Evolutionary conservation across 2,113 vertebrate genomes (phyloP), one percentile per base, ranked within the genome.

Genomic region (Oceanodroma tethys): DNA sequence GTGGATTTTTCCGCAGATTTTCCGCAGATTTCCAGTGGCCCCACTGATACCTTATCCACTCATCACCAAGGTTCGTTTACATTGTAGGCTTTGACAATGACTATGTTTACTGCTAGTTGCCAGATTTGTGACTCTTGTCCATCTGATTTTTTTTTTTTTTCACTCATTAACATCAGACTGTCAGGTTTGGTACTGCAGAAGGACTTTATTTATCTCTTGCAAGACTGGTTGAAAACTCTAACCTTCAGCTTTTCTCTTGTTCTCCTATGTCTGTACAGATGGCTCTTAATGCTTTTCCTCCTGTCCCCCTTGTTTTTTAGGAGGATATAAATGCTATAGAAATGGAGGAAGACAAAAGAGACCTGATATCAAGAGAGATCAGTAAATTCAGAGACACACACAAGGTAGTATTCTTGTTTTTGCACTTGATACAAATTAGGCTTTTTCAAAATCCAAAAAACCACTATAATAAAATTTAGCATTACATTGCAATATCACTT

Each of bases 361-460:
- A 99, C 98, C 98, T 99, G 98, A 99, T 99, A 99, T 99, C 99
- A 94, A 99, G 99, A 98, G 99, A 99, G 98, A 99, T 99, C 98
- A 99, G 99, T 99, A 99, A 99, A 99, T 99, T 99, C 98, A 99
- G 99, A 96, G 99, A 99, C 98, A 99, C 99, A 93, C 99, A 99
- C 98, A 99, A 99, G 99, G 99, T 99, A 99, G 99, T 99, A 98
- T 98, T 99, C 97, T 98, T 98, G 83, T 96, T 98, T 98, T 97
- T 98, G 95, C 95, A 63, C 88, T 97, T 98, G 81, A 96, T 98
- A 97, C 96, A 97, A 98, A 97, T 97, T 98, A 98, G 98, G 93
- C 97, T 98, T 98, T 98, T 98, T 95, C 98, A 97, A 97, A 98
- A 94, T 97, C 97, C 95, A 94, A 90, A 97, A 97, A 90, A 93